Evolutionary conservation across 1,140 invertebrate species (phyloP), one percentile per base, ranked within the genome.

Genomic region (Eufriesea mexicana): DNA sequence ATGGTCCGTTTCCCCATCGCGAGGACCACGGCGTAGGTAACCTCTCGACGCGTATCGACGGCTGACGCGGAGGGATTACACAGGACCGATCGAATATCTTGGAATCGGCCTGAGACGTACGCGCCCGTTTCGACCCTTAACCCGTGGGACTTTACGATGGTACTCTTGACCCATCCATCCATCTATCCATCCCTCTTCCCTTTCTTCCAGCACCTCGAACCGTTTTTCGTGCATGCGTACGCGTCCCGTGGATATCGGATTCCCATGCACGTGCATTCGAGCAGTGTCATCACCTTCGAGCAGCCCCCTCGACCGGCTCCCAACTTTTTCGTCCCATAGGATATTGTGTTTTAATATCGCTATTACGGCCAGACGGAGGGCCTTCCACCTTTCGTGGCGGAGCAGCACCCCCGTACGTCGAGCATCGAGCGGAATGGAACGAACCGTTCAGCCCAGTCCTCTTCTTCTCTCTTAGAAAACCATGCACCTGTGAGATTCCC

Each of bases 401-500:
- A 70, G 59, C 28, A 62, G 28, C 89, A 84, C 85, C 83, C 83
- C 62, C 74, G 81, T 85, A 71, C 55, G 20, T 16, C 47, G 12
- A 23, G 54, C 42, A 51, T 62, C 68, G 28, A 62, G n/a, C 81
- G 74, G 70, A 62, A 80, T 66, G 47, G 72, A 71, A 89, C 62
- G 79, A 84, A 83, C 66, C 64, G 9, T 20, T 62, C 18, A 61
- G 67, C 78, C 79, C 7, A 51, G 83, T 88, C 76, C 81, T 83
- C 42, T n/a, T 67, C 68, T 59, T 77, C 76, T 77, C 87, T 87
- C 88, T 90, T 91, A 90, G 89, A 93, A 92, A 93, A 91, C 72
- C 89, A 85, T 92, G 84, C 93, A 93, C 93, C 93, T 94, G 93
- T 92, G 93, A 92, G 93, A 93, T 94, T 94, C 93, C 91, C 93